Evolutionary conservation across 2,797 vertebrate genomes (phyloP).

Genomic region (Carcharodon carcharias): DNA sequence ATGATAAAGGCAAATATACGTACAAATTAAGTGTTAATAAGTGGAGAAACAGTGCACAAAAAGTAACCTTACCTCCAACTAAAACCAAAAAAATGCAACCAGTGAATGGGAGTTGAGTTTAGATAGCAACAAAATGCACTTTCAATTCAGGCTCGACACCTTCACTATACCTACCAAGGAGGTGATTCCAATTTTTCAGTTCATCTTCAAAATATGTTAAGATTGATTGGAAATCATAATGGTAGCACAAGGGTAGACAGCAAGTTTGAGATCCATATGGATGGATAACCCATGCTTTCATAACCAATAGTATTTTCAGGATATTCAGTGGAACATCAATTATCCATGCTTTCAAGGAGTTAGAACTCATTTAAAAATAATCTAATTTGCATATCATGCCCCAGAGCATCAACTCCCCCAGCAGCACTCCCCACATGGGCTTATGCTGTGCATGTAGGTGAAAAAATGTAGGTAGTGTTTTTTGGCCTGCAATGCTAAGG

Average conservation of each 20-base stretch:
- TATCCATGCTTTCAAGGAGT: not conserved
- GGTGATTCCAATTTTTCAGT: not conserved
- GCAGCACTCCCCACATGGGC: not conserved
- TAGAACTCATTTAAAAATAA: not conserved
- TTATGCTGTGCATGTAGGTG: not conserved
- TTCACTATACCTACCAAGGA: not conserved
- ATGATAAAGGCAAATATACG: not conserved
- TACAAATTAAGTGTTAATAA: not conserved
- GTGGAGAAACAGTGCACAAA: slow-evolving; percentile 3
- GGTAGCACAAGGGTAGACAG: not conserved
- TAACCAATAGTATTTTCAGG: not conserved
- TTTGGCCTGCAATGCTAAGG: not conserved
- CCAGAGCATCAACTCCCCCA: not conserved
- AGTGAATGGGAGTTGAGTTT: not conserved
- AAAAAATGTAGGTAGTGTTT: not conserved
- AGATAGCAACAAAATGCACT: not conserved
- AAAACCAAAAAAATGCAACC: not conserved
- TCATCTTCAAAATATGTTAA: not conserved
- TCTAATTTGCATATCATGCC: not conserved
- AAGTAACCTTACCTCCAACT: not conserved
- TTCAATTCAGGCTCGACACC: not conserved
- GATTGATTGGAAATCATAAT: not conserved
- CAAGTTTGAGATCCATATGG: not conserved
- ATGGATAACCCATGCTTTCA: not conserved
- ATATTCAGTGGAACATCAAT: not conserved